Evolutionary conservation across 2,888 invertebrate genomes (phyloP), one percentile per base, ranked within the genome.

Genomic region (Leptinotarsa juncta): DNA sequence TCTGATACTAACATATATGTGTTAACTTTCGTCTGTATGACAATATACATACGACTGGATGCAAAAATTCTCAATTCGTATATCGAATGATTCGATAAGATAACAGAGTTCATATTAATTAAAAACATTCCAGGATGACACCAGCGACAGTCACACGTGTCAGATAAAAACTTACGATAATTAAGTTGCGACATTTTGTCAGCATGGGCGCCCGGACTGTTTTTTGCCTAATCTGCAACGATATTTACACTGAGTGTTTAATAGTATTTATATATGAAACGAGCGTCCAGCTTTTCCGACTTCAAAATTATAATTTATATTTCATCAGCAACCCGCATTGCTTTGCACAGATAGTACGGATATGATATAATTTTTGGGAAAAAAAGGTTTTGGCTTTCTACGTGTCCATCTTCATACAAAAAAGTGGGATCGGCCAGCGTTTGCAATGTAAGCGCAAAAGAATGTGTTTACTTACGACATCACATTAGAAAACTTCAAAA

Each of bases 71-170:
- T 26, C 57, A 23, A 57, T 23, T 23, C 14, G 3, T 53, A 18
- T 10, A 53, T 53, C 10, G n/a, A 57, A 57, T 57, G 14, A 57
- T 20, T 12, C 51, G 57, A 57, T 57, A 23, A 57, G 57, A 57
- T 57, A 57, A 57, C 20, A 23, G 20, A 57, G 57, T 57, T 57
- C 23, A 57, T 23, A 20, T 57, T 57, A 12, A 57, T 57, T 42
- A 23, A 57, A 57, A 57, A 57, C 57, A 57, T 57, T 26, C 57
- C 14, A 20, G 20, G 14, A 57, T 14, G 57, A 57, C 15, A 51
- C 51, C 51, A 51, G 51, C 51, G 51, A 51, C 32, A 3, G 14
- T 57, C 12, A 57, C 57, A 57, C 57, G 57, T 57, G 57, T 57
- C 23, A 23, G 57, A 14, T 57, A 55, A 55, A 55, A 55, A 55